Base-by-base conservation (phyloP, 1,140 invertebrate genomes). In the Lasioglossum baleicum region DNA sequence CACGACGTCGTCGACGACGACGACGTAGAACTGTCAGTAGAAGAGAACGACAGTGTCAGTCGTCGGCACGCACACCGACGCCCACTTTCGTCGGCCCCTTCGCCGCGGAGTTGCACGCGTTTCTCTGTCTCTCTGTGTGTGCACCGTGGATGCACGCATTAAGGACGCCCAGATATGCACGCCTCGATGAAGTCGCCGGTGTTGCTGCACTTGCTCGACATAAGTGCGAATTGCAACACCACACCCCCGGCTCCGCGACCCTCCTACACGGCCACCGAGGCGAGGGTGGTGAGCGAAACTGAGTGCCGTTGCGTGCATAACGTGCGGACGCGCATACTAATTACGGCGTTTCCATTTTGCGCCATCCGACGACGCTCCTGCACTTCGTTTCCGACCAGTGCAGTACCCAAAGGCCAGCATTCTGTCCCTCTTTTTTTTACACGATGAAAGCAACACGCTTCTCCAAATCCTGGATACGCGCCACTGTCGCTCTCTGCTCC, bases 211-310 rank as follows among this genome's bases (percentile, higher is more conserved):
- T 91, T 88, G 88, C 84, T 87, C 85, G 88, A 90, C 88, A 89
- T 91, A 92, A 93, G 92, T 93, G 92, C 90, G 91, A 92, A 92
- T 90, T 90, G 90, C 90, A 88, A 92, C 91, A 91, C 91, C 81
- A 90, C 81, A 90, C 89, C 81, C 80, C 78, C 71, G 73, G 83
- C 76, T 66, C 76, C 85, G 80, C 72, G 26, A 58, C 51, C 65
- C 60, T 11, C 48, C 72, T 40, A 48, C 42, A 20, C 71, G 53
- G 15, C 53, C 35, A 31, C 17, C 51, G 26, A 72, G 66, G 60
- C 70, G 58, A 66, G 72, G 78, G 88, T 72, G 78, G 69, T 61
- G 48, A 68, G 80, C 68, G 79, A 85, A 69, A 35, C 82, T 67
- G 87, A 89, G 84, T 84, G 87, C 81, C 86, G 88, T 90, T 90